These are phyloP conservation scores for Epinotia nisella DNA, from an alignment of 2,888 invertebrate genomes.

Conservation along the genomic window DNA sequence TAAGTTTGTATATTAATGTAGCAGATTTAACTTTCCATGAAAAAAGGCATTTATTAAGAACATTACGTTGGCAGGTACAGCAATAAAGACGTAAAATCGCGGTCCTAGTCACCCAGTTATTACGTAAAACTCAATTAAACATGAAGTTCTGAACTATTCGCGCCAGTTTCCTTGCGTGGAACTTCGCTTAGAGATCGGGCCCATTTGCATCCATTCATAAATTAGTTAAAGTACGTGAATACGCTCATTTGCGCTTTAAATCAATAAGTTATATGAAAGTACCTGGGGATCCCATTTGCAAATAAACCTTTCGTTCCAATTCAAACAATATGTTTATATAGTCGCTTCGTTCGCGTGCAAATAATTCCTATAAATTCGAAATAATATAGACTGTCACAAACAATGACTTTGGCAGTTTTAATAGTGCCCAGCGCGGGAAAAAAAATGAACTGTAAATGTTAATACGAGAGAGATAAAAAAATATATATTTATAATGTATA, in stretches of 20 bases:
- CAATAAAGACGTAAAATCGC: not conserved
- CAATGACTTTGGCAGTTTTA: no score
- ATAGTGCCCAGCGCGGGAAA: no score
- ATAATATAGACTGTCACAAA: no score
- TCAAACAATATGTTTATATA: not conserved
- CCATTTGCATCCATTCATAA: conserved; percentile 32
- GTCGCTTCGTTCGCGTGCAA: no score
- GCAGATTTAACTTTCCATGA: no score
- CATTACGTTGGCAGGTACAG: no score
- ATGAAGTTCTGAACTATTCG: conserved; percentile 27
- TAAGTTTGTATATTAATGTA: no score
- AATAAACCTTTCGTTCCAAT: not conserved
- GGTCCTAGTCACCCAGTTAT: conserved; percentile 8
- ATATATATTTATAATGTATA: no score
- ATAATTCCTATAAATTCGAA: no score
- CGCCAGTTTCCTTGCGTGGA: conserved; percentile 20
- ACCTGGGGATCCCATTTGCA: not conserved
- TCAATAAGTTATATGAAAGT: not conserved
- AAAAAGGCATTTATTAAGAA: no score
- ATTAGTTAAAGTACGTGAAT: conserved; percentile 5
- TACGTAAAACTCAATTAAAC: conserved; percentile 22
- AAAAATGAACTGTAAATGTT: no score
- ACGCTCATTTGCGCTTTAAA: not conserved
- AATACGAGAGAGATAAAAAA: no score
- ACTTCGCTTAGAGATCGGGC: conserved; percentile 21